phyloP scores from a whole-genome alignment of 2,113 vertebrate species.

The Polyodon spathula region DNA sequence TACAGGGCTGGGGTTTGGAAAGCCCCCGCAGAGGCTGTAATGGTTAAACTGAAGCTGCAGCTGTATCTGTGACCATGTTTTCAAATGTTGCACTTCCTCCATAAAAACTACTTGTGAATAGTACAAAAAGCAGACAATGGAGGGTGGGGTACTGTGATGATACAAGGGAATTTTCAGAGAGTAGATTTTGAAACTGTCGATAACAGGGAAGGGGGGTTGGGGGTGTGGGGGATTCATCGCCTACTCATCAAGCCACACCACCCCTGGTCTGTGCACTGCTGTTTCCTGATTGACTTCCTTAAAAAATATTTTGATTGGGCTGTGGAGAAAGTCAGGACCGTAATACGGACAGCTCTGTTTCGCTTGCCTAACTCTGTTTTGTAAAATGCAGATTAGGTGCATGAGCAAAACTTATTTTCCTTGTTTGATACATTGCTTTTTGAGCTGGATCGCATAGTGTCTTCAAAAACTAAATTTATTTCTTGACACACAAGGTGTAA shows the following conservation, averaged over 20 bases:
- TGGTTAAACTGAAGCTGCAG: neutral
- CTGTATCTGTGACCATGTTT: neutral
- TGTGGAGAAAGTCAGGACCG: neutral
- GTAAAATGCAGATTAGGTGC: neutral
- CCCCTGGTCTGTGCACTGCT: slow-evolving; percentile 15
- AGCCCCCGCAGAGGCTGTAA: neutral
- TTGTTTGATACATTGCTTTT: neutral
- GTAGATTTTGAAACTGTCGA: slow-evolving; percentile 18
- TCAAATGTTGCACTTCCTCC: slow-evolving; percentile 5
- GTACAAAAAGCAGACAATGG: neutral
- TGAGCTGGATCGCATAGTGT: neutral
- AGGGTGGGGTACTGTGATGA: neutral
- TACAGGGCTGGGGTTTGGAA: neutral
- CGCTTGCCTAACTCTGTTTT: neutral
- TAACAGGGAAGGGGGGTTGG: slow-evolving; percentile 24
- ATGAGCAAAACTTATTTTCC: neutral
- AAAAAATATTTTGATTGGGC: slow-evolving; percentile 14
- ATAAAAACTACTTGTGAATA: slow-evolving; percentile 4
- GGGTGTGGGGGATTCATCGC: too few species aligned
- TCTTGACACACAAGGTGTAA: neutral
- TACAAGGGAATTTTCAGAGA: neutral
- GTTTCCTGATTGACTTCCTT: slow-evolving; percentile 40
- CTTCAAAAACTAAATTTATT: neutral
- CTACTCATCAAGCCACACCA: slow-evolving; percentile 27
- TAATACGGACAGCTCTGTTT: neutral